Conservation (phyloP, 2,113 vertebrate genomes). For the Gnathonemus echidnorhynchus region DNA sequence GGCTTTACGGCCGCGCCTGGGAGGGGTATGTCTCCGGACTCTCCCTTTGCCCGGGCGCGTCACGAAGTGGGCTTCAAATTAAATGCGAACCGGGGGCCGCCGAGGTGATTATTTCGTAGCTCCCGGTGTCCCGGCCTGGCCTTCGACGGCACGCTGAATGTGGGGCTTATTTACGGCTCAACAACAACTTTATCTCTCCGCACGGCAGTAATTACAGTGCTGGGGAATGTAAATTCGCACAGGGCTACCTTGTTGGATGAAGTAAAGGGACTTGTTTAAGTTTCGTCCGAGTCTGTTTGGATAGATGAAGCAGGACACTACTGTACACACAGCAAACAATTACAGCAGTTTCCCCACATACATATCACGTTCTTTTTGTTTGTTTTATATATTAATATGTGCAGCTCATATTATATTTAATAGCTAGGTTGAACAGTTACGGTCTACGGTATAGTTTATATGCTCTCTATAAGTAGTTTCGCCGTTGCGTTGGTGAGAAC, state of each 20-base stretch:
- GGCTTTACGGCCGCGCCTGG: slow-evolving; percentile 17
- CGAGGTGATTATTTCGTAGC: slow-evolving; percentile 40
- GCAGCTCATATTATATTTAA: neutral
- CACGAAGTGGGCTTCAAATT: slow-evolving; percentile 22
- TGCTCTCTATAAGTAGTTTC: neutral
- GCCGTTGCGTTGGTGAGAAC: neutral
- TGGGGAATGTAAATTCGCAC: slow-evolving; percentile 38
- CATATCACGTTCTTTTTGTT: neutral
- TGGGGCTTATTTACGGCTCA: slow-evolving; percentile 53
- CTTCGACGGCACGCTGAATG: slow-evolving; percentile 39
- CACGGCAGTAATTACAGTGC: slow-evolving; percentile 51
- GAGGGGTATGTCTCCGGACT: slow-evolving; percentile 23
- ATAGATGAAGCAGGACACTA: neutral
- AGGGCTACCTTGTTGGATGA: slow-evolving; percentile 34
- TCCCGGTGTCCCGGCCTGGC: slow-evolving; percentile 19
- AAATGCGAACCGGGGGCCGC: slow-evolving; percentile 38
- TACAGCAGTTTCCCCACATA: neutral
- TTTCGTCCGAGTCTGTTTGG: neutral
- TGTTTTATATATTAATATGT: neutral
- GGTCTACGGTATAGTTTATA: neutral
- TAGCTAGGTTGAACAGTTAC: neutral
- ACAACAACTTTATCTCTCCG: slow-evolving; percentile 54
- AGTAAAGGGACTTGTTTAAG: slow-evolving; percentile 16
- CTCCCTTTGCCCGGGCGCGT: slow-evolving; percentile 2
- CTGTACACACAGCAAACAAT: neutral